These are phyloP conservation scores for Dascillus cervinus DNA, from an alignment of 2,888 invertebrate species.

Conservation along the genomic window DNA sequence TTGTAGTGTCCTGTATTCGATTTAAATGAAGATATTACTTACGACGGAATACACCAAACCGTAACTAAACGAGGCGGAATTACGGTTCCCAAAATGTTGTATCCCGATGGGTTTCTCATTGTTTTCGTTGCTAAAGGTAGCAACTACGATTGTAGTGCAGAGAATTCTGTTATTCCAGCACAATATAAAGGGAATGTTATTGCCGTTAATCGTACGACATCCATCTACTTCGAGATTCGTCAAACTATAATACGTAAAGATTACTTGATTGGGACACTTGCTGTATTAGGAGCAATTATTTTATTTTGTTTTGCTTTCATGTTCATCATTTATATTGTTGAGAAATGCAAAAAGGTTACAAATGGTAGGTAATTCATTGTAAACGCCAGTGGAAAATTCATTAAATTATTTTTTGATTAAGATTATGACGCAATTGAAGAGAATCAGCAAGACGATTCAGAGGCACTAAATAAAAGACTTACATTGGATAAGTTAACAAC, in stretches of 20 bases:
- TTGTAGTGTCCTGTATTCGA: slow-evolving; percentile 80
- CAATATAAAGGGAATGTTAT: slow-evolving; percentile 9
- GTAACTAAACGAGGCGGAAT: slow-evolving; percentile 70
- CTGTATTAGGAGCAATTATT: slow-evolving; percentile 48
- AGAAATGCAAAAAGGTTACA: background rate
- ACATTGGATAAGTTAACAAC: slow-evolving; percentile 2
- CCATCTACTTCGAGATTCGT: slow-evolving; percentile 44
- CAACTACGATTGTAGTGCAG: slow-evolving; percentile 49
- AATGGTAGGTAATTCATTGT: no score
- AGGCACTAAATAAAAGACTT: no score
- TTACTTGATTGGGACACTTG: slow-evolving; percentile 51
- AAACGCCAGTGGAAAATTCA: no score
- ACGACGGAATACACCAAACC: slow-evolving; percentile 65
- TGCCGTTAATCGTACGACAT: slow-evolving; percentile 31
- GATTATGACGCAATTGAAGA: no score
- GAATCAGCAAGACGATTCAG: no score
- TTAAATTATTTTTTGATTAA: no score
- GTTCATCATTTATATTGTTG: slow-evolving; percentile 32
- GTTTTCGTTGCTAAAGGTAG: slow-evolving; percentile 67
- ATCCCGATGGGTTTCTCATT: slow-evolving; percentile 66
- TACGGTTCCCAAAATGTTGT: slow-evolving; percentile 60
- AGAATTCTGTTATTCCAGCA: slow-evolving; percentile 32
- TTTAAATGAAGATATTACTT: slow-evolving; percentile 66
- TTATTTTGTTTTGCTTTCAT: slow-evolving; percentile 46
- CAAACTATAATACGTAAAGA: slow-evolving; percentile 53